phyloP scores from a whole-genome alignment of 1,140 invertebrate genomes.

The Cydia amplana region DNA sequence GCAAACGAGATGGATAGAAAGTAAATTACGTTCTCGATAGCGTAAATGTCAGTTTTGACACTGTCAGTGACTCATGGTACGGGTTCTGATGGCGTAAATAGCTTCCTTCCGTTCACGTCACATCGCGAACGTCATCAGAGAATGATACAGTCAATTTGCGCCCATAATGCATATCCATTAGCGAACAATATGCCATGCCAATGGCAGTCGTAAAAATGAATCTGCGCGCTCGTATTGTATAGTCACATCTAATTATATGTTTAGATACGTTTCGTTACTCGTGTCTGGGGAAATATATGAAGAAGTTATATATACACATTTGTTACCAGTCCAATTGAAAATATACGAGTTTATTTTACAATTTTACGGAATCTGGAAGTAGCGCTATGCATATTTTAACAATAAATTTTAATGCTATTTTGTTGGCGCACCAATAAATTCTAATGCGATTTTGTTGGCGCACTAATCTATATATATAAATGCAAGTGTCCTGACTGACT shows the following conservation, averaged over 20 bases:
- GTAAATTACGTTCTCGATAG: no score
- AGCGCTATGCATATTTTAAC: no score
- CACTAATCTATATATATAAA: no score
- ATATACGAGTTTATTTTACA: no score
- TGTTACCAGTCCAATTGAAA: neutral
- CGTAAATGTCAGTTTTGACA: no score
- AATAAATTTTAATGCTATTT: no score
- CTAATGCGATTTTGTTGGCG: no score
- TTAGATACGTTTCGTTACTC: neutral
- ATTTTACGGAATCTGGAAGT: no score
- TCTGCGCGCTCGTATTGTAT: conserved; percentile 1
- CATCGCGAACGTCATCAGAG: conserved; percentile 10
- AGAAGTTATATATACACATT: neutral
- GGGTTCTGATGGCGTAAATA: conserved; percentile 28
- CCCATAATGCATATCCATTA: conserved; percentile 2
- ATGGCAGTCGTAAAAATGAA: conserved; percentile 12
- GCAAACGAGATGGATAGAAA: no score
- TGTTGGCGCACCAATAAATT: no score
- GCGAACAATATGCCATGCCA: conserved; percentile 9
- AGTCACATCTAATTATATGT: conserved; percentile 12
- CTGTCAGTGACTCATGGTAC: no score
- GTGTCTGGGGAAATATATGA: conserved; percentile 1
- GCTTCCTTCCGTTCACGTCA: conserved; percentile 32
- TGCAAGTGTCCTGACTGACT: no score
- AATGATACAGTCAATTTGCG: conserved; percentile 30